Percentiles rank a stretch among this genome's conserved stretches.
Conservation (phyloP, 2,888 invertebrate species). For the Mimumesa dahlbomi region DNA sequence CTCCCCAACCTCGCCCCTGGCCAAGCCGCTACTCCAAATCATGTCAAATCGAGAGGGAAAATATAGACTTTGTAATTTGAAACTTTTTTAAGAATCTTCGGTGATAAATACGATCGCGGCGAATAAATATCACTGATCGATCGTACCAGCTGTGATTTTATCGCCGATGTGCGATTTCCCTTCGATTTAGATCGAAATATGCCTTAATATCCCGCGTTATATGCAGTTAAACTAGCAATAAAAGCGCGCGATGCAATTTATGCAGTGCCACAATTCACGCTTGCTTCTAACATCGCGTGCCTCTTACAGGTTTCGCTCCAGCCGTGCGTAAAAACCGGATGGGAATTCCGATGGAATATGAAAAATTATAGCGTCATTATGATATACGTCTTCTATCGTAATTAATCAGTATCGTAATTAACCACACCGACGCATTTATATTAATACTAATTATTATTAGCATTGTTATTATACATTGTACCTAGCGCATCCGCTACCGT, state of each 20-base stretch:
- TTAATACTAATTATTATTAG: too few species aligned
- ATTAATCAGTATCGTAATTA: too few species aligned
- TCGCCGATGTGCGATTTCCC: not conserved
- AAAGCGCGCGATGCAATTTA: slow-evolving; percentile 9
- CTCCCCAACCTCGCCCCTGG: slow-evolving; percentile 27
- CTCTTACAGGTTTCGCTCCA: slow-evolving; percentile 4
- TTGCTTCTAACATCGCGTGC: slow-evolving; percentile 4
- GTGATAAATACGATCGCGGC: slow-evolving; percentile 15
- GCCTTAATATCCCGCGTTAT: not conserved
- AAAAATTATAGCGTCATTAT: too few species aligned
- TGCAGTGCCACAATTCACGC: not conserved
- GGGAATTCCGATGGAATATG: not conserved
- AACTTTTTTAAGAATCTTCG: slow-evolving; percentile 40
- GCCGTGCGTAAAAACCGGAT: slow-evolving; percentile 13
- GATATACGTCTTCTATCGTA: too few species aligned
- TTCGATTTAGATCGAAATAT: not conserved
- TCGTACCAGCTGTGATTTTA: not conserved
- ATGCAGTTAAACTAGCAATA: not conserved
- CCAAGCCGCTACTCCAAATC: slow-evolving; percentile 50
- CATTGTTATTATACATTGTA: too few species aligned
- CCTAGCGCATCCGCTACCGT: too few species aligned
- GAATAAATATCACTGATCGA: slow-evolving; percentile 14
- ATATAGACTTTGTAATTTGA: slow-evolving; percentile 50
- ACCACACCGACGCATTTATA: too few species aligned
- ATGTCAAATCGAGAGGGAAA: slow-evolving; percentile 43